Evolutionary conservation across 2,797 vertebrate genomes (phyloP), one percentile per base, ranked within the genome.

Genomic region (Momotus momota): DNA sequence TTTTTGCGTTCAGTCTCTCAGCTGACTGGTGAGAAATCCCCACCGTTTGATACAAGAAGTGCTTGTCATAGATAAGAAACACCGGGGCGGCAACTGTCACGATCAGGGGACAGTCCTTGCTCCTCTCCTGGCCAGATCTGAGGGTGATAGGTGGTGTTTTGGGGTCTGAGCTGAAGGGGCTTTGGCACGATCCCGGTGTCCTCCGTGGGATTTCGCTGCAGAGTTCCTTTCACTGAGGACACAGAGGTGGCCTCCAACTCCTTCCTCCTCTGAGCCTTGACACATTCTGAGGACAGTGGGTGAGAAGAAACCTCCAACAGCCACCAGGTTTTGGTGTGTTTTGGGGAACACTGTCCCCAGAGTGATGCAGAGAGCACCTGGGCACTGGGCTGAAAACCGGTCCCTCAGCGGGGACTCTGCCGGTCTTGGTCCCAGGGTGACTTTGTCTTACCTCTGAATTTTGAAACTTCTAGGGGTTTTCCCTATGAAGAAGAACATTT

Each of bases 221-320:
- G 20, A 58, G 54, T 70, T 85, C 16, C 2, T 19, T 73, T 88
- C 66, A 16, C 29, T 0, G 2, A 61, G 58, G 62, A 67, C 64
- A 41, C 49, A 62, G 64, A 70, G 20, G 7, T 35, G 61, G 25
- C n/a, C 29, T 67, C n/a, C 27, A 7, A 38, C 31, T 64, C 46
- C 70, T 81, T 69, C 52, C 64, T 92, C 8, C 41, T 33, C 15
- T 8, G 27, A 62, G 40, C 10, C 43, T 61, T 27, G 1, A 3
- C 7, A 4, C 1, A 0, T 67, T 79, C 55, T 0, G 0, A 3
- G 45, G 64, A 10, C 41, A 18, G 49, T 4, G 57, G 27, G 18
- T n/a, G 22, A 20, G 38, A 84, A 31, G 45, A 33, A 40, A 61
- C 22, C 45, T 67, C 74, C 1, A 2, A 27, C 1, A 4, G 15